Conservation (phyloP, 2,797 vertebrate genomes). For the Uromys caudimaculatus region DNA sequence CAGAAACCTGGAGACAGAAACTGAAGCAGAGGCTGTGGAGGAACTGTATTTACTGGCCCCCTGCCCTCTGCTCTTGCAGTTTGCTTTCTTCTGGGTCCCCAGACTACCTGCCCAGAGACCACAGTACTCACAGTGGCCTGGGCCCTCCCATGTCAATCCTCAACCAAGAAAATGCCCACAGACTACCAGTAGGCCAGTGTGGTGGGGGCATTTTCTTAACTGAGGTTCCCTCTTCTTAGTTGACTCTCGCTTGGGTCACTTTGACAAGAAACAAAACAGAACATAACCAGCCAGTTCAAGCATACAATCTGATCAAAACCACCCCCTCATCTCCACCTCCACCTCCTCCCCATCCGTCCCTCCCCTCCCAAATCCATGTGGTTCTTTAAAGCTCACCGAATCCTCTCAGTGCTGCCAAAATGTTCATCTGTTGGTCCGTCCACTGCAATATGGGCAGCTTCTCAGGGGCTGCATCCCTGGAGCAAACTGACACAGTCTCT, state of each 20-base stretch:
- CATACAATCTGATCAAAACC: background rate
- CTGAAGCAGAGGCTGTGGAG: background rate
- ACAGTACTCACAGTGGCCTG: no score
- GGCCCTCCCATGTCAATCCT: background rate
- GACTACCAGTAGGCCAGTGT: background rate
- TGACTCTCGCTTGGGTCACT: background rate
- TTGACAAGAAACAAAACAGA: background rate
- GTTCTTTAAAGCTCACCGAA: background rate
- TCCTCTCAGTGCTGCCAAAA: background rate
- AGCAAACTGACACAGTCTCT: background rate
- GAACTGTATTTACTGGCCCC: no score
- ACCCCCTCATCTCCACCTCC: no score
- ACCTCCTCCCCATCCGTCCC: no score
- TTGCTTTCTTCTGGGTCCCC: background rate
- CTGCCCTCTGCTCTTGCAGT: no score
- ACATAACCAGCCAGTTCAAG: background rate
- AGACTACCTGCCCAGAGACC: background rate
- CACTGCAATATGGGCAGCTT: no score
- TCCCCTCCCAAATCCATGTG: background rate
- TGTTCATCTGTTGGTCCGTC: background rate
- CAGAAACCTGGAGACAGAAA: background rate
- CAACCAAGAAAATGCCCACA: background rate
- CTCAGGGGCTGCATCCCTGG: background rate
- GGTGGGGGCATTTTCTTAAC: background rate
- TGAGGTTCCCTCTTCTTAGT: background rate